Evolutionary conservation across 2,888 invertebrate species (phyloP).

Genomic region (Sabatieria punctata): DNA sequence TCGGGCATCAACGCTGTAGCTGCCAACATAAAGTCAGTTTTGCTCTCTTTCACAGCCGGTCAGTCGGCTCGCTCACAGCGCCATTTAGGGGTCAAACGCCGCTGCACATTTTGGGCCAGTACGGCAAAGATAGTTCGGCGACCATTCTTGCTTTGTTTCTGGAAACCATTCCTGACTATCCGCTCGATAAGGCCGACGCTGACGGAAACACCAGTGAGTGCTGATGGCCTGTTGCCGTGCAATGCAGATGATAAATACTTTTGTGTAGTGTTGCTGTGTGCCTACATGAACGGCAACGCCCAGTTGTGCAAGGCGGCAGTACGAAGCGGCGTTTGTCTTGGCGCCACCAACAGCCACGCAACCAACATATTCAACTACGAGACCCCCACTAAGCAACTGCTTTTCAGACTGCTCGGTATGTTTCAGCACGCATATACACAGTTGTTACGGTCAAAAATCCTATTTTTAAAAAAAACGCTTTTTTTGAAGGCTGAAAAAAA

Average conservation of each 20-base stretch:
- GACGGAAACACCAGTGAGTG: constrained; percentile 42
- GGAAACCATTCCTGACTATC: constrained; percentile 77
- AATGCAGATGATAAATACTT: no score
- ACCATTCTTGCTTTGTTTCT: constrained; percentile 71
- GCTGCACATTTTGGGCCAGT: constrained; percentile 49
- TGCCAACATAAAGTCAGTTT: constrained; percentile 34
- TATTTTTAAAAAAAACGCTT: no score
- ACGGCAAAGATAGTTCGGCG: constrained; percentile 66
- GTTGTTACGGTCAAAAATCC: no score
- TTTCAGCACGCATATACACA: no score
- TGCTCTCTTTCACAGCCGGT: background rate
- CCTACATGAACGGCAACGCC: constrained; percentile 83
- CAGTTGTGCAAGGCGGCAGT: constrained; percentile 77
- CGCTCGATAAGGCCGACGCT: constrained; percentile 65
- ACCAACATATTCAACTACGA: constrained; percentile 86
- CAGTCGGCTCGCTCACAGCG: no score
- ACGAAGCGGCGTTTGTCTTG: constrained; percentile 67
- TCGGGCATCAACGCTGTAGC: constrained; percentile 56
- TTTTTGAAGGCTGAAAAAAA: background rate
- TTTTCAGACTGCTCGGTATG: constrained; percentile 40
- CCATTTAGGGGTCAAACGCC: constrained; percentile 81
- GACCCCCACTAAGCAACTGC: constrained; percentile 47
- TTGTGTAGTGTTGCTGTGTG: constrained; percentile 33
- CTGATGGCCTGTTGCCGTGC: no score
- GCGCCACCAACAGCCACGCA: constrained; percentile 71